phyloP scores from a whole-genome alignment of 2,797 vertebrate genomes.

The Sebastes nivosus region DNA sequence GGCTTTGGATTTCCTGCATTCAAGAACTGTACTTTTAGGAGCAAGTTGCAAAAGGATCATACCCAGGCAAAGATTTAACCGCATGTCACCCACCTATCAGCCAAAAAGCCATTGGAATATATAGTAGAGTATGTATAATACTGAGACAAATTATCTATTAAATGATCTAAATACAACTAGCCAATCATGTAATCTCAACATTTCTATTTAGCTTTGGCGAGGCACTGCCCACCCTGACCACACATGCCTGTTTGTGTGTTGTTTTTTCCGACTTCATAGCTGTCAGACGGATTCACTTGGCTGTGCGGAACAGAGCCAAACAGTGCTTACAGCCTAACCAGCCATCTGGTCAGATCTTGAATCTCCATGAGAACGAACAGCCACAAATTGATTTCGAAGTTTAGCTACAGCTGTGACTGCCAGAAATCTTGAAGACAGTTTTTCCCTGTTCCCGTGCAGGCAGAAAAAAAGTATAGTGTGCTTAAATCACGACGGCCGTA shows the following conservation, averaged over 20 bases:
- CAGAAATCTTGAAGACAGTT: conserved; percentile 63
- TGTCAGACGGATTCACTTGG: conserved; percentile 71
- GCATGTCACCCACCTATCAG: too few relatives aligned
- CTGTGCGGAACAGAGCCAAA: conserved; percentile 73
- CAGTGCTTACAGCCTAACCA: conserved; percentile 70
- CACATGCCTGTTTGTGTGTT: conserved; percentile 8
- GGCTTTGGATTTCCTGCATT: not conserved
- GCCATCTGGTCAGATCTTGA: conserved; percentile 76
- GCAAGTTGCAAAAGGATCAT: not conserved
- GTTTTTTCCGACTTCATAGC: conserved; percentile 63
- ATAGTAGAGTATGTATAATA: not conserved
- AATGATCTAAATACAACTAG: not conserved
- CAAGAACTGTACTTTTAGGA: not conserved
- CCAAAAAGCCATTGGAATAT: too few relatives aligned
- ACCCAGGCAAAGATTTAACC: too few relatives aligned
- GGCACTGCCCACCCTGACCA: not conserved
- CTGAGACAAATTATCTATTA: not conserved
- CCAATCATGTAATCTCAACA: not conserved
- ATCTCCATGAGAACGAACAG: conserved; percentile 73
- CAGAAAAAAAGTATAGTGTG: conserved; percentile 34
- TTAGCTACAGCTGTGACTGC: conserved; percentile 75
- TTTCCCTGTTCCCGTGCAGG: conserved; percentile 36
- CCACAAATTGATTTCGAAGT: conserved; percentile 80
- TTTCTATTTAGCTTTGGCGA: not conserved
- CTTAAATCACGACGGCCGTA: conserved; percentile 29